phyloP scores from a whole-genome alignment of 2,888 invertebrate species.

The Automeris io region DNA sequence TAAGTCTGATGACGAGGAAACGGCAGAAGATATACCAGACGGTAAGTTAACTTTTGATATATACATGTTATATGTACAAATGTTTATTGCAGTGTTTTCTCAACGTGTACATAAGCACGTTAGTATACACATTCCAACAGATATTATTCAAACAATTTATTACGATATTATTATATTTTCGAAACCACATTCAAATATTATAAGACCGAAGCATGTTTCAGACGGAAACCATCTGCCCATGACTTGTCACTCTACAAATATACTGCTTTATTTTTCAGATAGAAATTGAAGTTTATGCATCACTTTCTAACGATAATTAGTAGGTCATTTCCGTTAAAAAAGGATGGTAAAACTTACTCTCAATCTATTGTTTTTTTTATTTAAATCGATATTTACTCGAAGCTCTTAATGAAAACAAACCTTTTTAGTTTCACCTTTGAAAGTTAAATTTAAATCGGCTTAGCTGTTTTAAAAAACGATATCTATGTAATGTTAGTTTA shows the following conservation, averaged over 20 bases:
- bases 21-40: constrained; percentile 53
- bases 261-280: neutral
- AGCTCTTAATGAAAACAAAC: too few species aligned
- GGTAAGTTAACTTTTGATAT: constrained; percentile 40
- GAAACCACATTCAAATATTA: neutral
- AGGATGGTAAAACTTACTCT: too few species aligned
- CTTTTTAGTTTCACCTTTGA: neutral
- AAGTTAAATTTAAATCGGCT: neutral
- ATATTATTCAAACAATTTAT: neutral
- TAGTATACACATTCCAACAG: too few species aligned
- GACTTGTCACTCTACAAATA: neutral
- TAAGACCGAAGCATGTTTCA: neutral
- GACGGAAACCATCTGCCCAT: neutral
- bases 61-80: neutral
- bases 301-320: neutral
- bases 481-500: constrained; percentile 4
- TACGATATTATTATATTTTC: neutral
- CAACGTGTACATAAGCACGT: too few species aligned
- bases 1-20: constrained; percentile 65
- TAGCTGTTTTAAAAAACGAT: constrained; percentile 5
- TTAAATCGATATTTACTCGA: too few species aligned
- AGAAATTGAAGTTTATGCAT: neutral
- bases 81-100: neutral
- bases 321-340: too few species aligned
- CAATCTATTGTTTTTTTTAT: too few species aligned